Evolutionary conservation across 2,888 invertebrate genomes (phyloP).

Genomic region (Arctia plantaginis): DNA sequence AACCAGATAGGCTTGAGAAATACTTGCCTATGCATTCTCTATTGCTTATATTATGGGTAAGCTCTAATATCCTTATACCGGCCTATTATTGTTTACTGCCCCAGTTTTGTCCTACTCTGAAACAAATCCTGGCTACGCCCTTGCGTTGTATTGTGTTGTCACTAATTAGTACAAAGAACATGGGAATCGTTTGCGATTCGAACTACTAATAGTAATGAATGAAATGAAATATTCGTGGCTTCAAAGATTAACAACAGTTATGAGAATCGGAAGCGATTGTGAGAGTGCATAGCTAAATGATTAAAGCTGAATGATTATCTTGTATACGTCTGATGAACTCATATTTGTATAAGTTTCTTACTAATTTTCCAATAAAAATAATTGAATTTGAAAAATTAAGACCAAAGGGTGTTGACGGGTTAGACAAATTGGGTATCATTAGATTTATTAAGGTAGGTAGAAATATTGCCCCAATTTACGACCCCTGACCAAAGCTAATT

Average conservation of each 20-base stretch:
- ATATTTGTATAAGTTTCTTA: constrained; percentile 14
- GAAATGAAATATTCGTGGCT: neutral
- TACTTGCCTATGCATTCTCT: too few species aligned
- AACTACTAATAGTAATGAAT: neutral
- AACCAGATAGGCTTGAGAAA: too few species aligned
- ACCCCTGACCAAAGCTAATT: constrained; percentile 11
- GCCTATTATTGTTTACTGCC: too few species aligned
- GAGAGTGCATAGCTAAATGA: neutral
- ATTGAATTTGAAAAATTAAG: constrained; percentile 28
- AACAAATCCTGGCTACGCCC: too few species aligned
- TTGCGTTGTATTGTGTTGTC: too few species aligned
- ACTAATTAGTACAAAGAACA: too few species aligned
- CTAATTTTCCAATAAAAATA: constrained; percentile 19
- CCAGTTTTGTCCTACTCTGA: too few species aligned
- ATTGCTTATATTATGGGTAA: too few species aligned
- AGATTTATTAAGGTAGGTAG: constrained; percentile 35
- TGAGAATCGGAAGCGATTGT: neutral
- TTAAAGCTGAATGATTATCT: neutral
- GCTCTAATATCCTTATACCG: too few species aligned
- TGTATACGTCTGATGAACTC: neutral
- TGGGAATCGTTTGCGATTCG: too few species aligned
- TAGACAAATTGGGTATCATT: constrained; percentile 41
- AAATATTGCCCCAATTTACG: constrained; percentile 29
- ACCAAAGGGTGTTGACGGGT: constrained; percentile 23
- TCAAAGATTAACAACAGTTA: neutral